Percentiles rank a stretch among this genome's conserved stretches.
phyloP scores from a whole-genome alignment of 2,113 vertebrate genomes.

The rat (Rattus norvegicus) region GRCr8 NC_086027.1:110567001-110567500 shows the following conservation, averaged over 20 bases:
- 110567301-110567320: neutral
- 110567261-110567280: no score
- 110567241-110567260: neutral
- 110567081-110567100: neutral
- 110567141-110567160: neutral
- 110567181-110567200: neutral
- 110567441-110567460: neutral
- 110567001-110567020: slow-evolving; percentile 31
- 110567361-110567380: neutral
- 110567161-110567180: slow-evolving; percentile 28
- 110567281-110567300: neutral
- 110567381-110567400: no score
- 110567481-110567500: neutral
- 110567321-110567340: no score
- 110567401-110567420: neutral
- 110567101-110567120: neutral
- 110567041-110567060: slow-evolving; percentile 27
- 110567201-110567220: neutral
- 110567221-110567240: neutral
- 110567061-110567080: neutral
- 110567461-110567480: neutral
- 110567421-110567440: neutral
- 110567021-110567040: slow-evolving; percentile 28
- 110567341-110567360: neutral
- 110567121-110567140: neutral